Base-by-base conservation (phyloP, 1,140 invertebrate genomes). In the Eubasilissa regina region DNA sequence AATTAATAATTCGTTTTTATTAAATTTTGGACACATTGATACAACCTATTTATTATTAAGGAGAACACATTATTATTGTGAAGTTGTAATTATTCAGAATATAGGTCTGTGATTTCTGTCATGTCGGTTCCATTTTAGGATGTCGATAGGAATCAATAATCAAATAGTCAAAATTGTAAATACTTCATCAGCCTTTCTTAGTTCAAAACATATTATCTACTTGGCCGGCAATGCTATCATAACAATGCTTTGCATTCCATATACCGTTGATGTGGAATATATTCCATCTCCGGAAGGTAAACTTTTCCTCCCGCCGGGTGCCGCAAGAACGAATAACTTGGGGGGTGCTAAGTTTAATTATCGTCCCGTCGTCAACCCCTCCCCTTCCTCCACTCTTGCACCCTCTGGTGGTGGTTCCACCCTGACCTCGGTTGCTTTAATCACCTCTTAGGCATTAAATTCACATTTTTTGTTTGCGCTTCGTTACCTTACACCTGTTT, bases 321-420 rank as follows among this genome's bases (percentile, higher is more conserved):
- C 47, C 51, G 55, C 35, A 56, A 43, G 47, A 68, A 62, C 19
- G 51, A 78, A 72, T 35, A 35, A 35, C 25, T 35, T 35, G 25
- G 58, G 72, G 48, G n/a, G 48, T 56, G 48, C 58, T 51, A 25
- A 55, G 45, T 70, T 80, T 77, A 72, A 77, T 80, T 72, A 80
- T 70, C 43, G 78, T 35, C 55, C 21, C 13, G 45, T 75, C 43
- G 15, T 51, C 25, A 11, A 4, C 70, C n/a, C 51, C 21, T 51
- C 70, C 15, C 17, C 48, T n/a, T 44, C 9, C 15, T 1, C n/a
- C 15, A 4, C 66, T 70, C 47, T n/a, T 60, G 17, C 15, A 1
- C n/a, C 15, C 70, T 13, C 51, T 35, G 47, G 45, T 48, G 47
- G n/a, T 19, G 21, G 13, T 44, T 21, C 70, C 51, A 35, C 25